phyloP scores from a whole-genome alignment of 2,113 vertebrate species.

The Lutjanus erythropterus region DNA sequence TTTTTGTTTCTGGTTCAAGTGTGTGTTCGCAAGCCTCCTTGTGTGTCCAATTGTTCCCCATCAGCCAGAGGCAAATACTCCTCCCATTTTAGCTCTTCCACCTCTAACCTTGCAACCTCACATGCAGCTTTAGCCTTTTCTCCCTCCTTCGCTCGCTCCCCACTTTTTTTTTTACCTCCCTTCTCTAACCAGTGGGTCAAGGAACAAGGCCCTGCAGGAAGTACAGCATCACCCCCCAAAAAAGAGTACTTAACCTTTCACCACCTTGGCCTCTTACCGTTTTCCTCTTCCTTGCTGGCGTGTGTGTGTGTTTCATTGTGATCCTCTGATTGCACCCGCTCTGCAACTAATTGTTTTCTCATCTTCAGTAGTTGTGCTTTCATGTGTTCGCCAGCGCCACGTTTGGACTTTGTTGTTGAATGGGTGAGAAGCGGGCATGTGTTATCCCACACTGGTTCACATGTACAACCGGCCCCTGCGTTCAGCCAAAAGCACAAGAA shows the following conservation, averaged over 20 bases:
- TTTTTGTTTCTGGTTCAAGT: slow-evolving; percentile 27
- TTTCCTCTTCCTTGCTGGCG: slow-evolving; percentile 39
- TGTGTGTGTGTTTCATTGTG: slow-evolving; percentile 32
- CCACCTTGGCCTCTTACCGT: slow-evolving; percentile 49
- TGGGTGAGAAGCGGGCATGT: slow-evolving; percentile 41
- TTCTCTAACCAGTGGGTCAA: slow-evolving; percentile 71
- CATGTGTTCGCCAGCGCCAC: slow-evolving; percentile 18
- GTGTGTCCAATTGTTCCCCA: slow-evolving; percentile 78
- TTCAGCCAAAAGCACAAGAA: slow-evolving; percentile 54
- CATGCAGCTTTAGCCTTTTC: slow-evolving; percentile 76
- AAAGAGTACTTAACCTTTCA: slow-evolving; percentile 79
- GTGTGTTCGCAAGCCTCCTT: slow-evolving; percentile 40
- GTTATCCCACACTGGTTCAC: slow-evolving; percentile 44
- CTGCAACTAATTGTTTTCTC: slow-evolving; percentile 63
- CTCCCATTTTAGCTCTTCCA: slow-evolving; percentile 78
- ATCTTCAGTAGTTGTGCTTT: slow-evolving; percentile 51
- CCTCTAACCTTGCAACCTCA: slow-evolving; percentile 78
- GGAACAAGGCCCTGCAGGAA: slow-evolving; percentile 77
- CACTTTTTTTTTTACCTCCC: slow-evolving; percentile 48
- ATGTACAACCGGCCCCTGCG: slow-evolving; percentile 13
- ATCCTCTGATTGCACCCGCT: slow-evolving; percentile 31
- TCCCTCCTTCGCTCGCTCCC: slow-evolving; percentile 55
- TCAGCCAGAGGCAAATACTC: slow-evolving; percentile 79
- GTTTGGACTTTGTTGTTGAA: slow-evolving; percentile 43
- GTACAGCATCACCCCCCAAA: slow-evolving; percentile 65